Evolutionary conservation across 2,797 vertebrate genomes (phyloP), one percentile per base, ranked within the genome.

Genomic region (Xenentodon cancila): DNA sequence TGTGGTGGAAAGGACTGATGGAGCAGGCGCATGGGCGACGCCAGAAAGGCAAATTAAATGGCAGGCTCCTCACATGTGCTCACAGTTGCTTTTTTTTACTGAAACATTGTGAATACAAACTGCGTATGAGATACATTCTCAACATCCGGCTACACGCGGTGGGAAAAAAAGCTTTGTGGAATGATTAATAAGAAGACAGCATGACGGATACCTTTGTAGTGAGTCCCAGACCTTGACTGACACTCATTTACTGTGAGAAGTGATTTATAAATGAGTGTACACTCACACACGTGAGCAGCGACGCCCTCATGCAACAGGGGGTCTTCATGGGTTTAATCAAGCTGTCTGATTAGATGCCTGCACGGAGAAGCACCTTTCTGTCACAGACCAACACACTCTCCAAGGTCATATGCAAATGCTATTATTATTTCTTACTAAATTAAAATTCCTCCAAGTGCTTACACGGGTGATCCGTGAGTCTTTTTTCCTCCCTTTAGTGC

Each of bases 401-500:
- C 82, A 89, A 92, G 90, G 84, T 87, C 84, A 77, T 66, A 84
- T 88, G 80, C 83, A 89, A 90, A 85, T 89, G 2, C 30, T 61
- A 50, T 57, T 15, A 73, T 78, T 68, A 68, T 64, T 81, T 74
- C 70, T 76, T 45, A 46, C 68, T 21, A 43, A n/a, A 43, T 61
- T 60, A 16, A 46, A 59, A 63, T 62, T 65, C 60, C 82, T 77
- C 77, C 48, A 74, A 80, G 68, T 71, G 55, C 11, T 58, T 69
- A 73, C 54, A 44, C 46, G 45, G 59, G 58, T 43, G 55, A 56
- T 69, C 43, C 47, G 18, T 55, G 3, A 50, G 16, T 27, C 58
- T 45, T 50, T 19, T 44, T 43, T 16, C 1, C 13, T 40, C 34
- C 30, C 9, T 34, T 16, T 20, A 59, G 59, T 47, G 45, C 22